Conservation (phyloP, 2,888 invertebrate genomes). For the Sminthurinus aureus region DNA sequence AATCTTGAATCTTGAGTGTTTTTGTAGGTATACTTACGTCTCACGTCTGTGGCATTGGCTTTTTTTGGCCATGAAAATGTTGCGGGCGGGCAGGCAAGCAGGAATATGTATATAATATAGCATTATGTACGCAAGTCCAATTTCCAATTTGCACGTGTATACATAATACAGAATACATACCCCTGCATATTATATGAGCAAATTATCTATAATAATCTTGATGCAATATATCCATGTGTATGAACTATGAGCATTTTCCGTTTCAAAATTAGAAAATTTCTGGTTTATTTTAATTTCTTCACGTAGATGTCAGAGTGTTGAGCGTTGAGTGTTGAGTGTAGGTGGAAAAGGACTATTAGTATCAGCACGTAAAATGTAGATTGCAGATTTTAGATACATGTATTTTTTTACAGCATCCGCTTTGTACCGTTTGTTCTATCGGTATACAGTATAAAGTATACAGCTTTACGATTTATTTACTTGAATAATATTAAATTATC, state of each 20-base stretch:
- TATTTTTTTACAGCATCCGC: no score
- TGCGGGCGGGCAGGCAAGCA: constrained; percentile 20
- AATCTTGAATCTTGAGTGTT: neutral
- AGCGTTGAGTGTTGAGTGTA: neutral
- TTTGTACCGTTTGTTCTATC: no score
- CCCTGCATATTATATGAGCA: no score
- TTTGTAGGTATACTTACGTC: constrained; percentile 13
- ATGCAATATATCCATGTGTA: neutral
- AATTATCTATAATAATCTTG: neutral
- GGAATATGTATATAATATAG: no score
- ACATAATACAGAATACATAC: no score
- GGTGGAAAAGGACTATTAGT: neutral
- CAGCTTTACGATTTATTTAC: no score
- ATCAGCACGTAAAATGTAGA: no score
- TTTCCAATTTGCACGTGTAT: no score
- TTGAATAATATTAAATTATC: no score
- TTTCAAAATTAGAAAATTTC: neutral
- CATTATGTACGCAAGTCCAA: no score
- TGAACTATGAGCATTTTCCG: neutral
- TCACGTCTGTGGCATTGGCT: constrained; percentile 32
- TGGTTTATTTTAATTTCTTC: neutral
- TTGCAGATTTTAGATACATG: no score
- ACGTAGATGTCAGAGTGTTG: neutral
- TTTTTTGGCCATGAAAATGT: constrained; percentile 30
- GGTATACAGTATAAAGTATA: no score